phyloP scores from a whole-genome alignment of 2,797 vertebrate genomes.

The Otolemur crassicaudatus region DNA sequence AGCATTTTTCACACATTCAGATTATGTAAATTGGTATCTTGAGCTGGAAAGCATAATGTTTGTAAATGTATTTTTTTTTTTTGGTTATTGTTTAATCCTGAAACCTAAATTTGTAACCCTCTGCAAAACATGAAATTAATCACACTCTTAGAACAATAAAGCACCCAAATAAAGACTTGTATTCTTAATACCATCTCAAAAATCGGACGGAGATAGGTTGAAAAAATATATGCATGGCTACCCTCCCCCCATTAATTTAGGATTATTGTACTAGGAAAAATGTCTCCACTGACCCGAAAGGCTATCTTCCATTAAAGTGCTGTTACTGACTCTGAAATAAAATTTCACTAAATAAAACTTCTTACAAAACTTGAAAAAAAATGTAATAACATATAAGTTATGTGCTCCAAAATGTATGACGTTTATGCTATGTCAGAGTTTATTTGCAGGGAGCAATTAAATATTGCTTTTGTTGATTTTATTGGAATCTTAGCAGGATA shows the following conservation, averaged over 20 bases:
- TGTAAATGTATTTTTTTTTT: conserved; percentile 47
- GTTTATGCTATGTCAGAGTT: not conserved
- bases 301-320: conserved; percentile 63
- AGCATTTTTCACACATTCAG: conserved; percentile 83
- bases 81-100: conserved; percentile 45
- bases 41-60: conserved; percentile 60
- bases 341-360: conserved; percentile 68
- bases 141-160: conserved; percentile 61
- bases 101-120: conserved; percentile 70
- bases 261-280: conserved; percentile 65
- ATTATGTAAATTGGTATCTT: conserved; percentile 79
- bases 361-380: conserved; percentile 45
- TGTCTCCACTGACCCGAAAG: conserved; percentile 72
- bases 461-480: conserved; percentile 49
- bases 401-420: conserved; percentile 5
- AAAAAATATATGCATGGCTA: conserved; percentile 62
- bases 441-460: not conserved
- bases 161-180: conserved; percentile 34
- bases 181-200: conserved; percentile 74
- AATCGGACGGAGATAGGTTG: conserved; percentile 61
- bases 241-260: conserved; percentile 62
- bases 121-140: conserved; percentile 70
- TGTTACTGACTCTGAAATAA: conserved; percentile 71
- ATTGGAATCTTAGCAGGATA: conserved; percentile 56
- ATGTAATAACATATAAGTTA: conserved; percentile 46